Conservation (phyloP, 2,888 invertebrate genomes). For the Meloe dianella region DNA sequence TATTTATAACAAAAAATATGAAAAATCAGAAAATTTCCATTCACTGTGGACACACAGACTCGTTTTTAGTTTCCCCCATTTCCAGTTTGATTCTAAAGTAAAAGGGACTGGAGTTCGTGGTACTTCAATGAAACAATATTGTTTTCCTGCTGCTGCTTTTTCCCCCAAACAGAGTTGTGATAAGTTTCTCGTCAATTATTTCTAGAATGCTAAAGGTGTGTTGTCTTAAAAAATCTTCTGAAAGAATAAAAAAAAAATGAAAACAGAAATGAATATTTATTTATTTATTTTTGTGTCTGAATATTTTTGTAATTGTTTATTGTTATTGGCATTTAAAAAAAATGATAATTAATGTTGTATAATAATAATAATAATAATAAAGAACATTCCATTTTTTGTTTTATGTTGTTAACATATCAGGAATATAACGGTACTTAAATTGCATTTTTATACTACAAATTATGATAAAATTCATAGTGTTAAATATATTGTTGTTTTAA, state of each 20-base stretch:
- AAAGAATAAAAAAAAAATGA: background rate
- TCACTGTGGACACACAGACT: too few relatives aligned
- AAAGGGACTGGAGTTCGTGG: too few relatives aligned
- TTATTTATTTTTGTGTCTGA: background rate
- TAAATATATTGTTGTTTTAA: slow-evolving; percentile 11
- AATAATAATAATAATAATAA: background rate
- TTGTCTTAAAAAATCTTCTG: background rate
- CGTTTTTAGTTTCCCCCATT: too few relatives aligned
- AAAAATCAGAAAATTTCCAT: too few relatives aligned
- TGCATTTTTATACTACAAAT: slow-evolving; percentile 6
- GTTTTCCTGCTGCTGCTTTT: background rate
- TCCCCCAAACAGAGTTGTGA: background rate
- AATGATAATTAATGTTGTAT: background rate
- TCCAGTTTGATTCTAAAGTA: too few relatives aligned
- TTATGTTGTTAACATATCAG: slow-evolving; percentile 11
- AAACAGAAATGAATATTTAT: slow-evolving; percentile 4
- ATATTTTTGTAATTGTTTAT: slow-evolving; percentile 3
- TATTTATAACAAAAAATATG: too few relatives aligned
- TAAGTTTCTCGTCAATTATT: slow-evolving; percentile 12
- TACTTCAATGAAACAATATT: background rate
- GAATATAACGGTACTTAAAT: background rate
- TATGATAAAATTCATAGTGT: background rate
- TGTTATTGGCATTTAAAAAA: background rate
- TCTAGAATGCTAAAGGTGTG: background rate
- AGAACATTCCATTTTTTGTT: slow-evolving; percentile 6